These are phyloP conservation scores for Neolamprologus sp. DNA, from an alignment of 2,113 vertebrate genomes.

Conservation along the genomic window DNA sequence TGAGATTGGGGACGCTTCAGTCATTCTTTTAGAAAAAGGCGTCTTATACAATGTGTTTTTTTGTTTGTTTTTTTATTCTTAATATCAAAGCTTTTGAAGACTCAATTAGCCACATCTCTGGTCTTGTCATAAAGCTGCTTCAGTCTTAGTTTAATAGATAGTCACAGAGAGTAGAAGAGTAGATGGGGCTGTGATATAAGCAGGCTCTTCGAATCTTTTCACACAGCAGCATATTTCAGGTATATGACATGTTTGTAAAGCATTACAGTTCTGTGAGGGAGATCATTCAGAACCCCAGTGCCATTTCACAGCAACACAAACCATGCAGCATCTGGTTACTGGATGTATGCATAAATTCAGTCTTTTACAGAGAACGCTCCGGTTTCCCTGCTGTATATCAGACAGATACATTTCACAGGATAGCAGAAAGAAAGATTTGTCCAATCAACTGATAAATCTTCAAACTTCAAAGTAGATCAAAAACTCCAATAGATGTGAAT, in stretches of 20 bases:
- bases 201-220: background rate
- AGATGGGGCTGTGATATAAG: background rate
- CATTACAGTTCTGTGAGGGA: background rate
- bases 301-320: background rate
- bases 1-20: constrained; percentile 66
- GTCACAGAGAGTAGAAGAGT: background rate
- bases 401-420: background rate
- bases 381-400: background rate
- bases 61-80: constrained; percentile 32
- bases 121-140: constrained; percentile 9
- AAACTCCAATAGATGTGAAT: background rate
- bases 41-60: background rate
- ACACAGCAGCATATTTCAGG: background rate
- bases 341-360: background rate
- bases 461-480: background rate
- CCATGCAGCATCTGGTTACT: background rate
- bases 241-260: background rate
- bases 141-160: background rate
- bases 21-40: constrained; percentile 39
- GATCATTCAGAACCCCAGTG: background rate
- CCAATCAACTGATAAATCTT: background rate
- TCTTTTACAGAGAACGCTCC: background rate
- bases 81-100: constrained; percentile 47
- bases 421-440: background rate
- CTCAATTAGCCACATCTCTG: constrained; percentile 28